Percentiles rank a stretch among this genome's conserved stretches.
Evolutionary conservation across 2,797 vertebrate genomes (phyloP).

Genomic region (Euphonia xanthogaster): DNA sequence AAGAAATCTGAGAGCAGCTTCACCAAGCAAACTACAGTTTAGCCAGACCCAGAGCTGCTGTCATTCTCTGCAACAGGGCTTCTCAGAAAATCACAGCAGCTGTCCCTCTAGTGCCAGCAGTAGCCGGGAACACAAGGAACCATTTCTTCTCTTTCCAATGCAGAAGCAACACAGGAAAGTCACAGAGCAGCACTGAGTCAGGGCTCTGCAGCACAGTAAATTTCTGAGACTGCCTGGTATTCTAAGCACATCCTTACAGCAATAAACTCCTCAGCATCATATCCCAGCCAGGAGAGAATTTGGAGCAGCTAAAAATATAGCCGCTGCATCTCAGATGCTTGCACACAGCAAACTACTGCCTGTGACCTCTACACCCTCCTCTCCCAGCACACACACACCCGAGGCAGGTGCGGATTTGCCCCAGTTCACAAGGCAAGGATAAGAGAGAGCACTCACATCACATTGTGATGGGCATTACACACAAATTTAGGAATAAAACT

Average conservation of each 20-base stretch:
- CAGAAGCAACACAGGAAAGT: constrained; percentile 28
- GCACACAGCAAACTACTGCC: constrained; percentile 8
- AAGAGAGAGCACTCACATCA: neutral
- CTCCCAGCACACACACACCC: neutral
- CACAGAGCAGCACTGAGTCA: constrained; percentile 51
- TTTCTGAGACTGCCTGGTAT: constrained; percentile 67
- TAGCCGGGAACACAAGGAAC: constrained; percentile 1
- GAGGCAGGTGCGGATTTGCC: neutral
- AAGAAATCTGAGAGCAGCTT: neutral
- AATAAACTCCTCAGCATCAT: constrained; percentile 68
- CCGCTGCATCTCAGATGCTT: constrained; percentile 37
- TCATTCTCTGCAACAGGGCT: neutral
- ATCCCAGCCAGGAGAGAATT: constrained; percentile 58
- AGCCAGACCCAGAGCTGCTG: neutral
- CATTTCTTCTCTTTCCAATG: constrained; percentile 17
- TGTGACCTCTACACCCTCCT: constrained; percentile 14
- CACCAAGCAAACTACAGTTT: neutral
- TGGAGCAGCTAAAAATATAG: constrained; percentile 75
- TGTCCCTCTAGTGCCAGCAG: constrained; percentile 2
- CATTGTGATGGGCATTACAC: neutral
- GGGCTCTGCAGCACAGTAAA: constrained; percentile 63
- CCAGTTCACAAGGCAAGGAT: neutral
- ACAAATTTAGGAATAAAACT: neutral
- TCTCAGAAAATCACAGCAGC: constrained; percentile 41
- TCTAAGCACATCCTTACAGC: constrained; percentile 66